Base-by-base conservation (phyloP, 2,797 vertebrate species). In the Gouania willdenowi region DNA sequence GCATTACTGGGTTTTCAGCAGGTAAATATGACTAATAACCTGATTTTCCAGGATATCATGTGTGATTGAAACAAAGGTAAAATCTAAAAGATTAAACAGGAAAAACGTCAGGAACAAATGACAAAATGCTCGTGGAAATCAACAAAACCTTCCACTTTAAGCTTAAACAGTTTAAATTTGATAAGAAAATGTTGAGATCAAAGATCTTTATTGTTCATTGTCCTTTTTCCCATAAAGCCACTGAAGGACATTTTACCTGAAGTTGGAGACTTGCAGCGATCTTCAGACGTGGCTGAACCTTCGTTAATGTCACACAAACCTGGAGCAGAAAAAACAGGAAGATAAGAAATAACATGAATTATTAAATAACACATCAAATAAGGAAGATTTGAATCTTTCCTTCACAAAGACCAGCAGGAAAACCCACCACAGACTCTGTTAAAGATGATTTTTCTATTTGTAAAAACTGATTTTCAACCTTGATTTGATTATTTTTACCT, bases 211-310 rank as follows among this genome's bases (percentile, higher is more conserved):
- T 13, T 14, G 13, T 13, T 14, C 13, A 14, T 14, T 13, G 14
- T 14, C n/a, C 13, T 18, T 3, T 31, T 46, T 8, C 17, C 2
- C 26, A 30, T 18, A 41, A 56, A 56, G 29, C 35, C 40, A 9
- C 50, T 53, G 58, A 71, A 68, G 62, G 68, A 85, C 74, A 82
- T 69, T 50, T 92, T 97, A 98, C 96, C 95, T 88, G 96, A 98
- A 43, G 96, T 99, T 6, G 96, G 96, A 1, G 96, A 99, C 70
- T 99, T 99, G 91, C 96, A 99, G 74, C 93, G 92, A 71, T 99
- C 96, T 50, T 99, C 96, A 49, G 94, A 92, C 24, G 93, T 91
- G 25, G 89, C 60, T 0, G 92, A 91, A 43, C 92, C 90, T 79
- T 99, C 96, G 34, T 89, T 99, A 66, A 98, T 98, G 63, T 99